These are phyloP conservation scores for Esox niger DNA, from an alignment of 2,113 vertebrate genomes.

Conservation along the genomic window DNA sequence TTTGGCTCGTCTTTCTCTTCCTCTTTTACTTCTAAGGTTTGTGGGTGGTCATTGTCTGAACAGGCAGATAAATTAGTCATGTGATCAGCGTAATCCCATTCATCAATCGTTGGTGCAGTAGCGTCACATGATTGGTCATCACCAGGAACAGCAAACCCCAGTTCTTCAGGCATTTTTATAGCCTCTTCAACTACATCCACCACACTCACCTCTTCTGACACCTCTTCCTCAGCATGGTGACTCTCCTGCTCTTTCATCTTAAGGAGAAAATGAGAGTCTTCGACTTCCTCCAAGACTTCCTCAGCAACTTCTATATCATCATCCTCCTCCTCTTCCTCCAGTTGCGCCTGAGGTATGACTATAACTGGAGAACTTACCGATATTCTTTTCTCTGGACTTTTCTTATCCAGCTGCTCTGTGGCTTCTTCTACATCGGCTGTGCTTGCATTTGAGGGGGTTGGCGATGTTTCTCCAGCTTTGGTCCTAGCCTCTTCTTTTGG, in stretches of 20 bases:
- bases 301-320: conserved; percentile 59
- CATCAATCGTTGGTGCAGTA: conserved; percentile 33
- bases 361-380: conserved; percentile 46
- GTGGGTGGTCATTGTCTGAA: conserved; percentile 38
- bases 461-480: not conserved
- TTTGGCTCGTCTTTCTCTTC: conserved; percentile 9
- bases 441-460: conserved; percentile 4
- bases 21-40: conserved; percentile 12
- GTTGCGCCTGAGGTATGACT: conserved; percentile 65
- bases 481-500: not conserved
- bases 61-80: conserved; percentile 47
- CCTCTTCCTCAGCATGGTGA: conserved; percentile 2
- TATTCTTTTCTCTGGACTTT: conserved; percentile 11
- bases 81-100: conserved; percentile 41
- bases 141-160: conserved; percentile 15
- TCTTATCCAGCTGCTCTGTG: conserved; percentile 25
- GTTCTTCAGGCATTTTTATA: conserved; percentile 25
- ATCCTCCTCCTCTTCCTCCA: conserved; percentile 57
- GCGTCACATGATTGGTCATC: conserved; percentile 52
- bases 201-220: conserved; percentile 24
- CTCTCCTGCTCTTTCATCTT: conserved; percentile 4
- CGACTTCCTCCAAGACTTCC: conserved; percentile 51
- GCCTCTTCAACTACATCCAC: conserved; percentile 29
- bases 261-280: not conserved
- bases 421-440: conserved; percentile 17